phyloP scores from a whole-genome alignment of 2,888 invertebrate genomes.

The Deilephila elpenor region DNA sequence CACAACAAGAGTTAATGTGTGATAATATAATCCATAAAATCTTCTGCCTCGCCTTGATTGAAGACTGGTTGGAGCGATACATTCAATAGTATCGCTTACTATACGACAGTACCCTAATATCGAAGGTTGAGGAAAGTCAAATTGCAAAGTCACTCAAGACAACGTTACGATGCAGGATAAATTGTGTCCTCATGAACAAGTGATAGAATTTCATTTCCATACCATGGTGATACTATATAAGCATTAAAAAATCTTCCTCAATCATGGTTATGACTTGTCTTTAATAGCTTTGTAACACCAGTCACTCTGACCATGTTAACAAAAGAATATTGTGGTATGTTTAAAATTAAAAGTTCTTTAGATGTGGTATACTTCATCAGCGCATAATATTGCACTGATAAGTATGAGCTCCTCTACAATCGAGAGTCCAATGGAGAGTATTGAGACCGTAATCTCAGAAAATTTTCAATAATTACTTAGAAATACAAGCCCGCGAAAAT shows the following conservation, averaged over 20 bases:
- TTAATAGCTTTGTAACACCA: not conserved
- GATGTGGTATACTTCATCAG: too few relatives aligned
- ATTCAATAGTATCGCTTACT: not conserved
- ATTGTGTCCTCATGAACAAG: constrained; percentile 52
- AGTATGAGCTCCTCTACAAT: not conserved
- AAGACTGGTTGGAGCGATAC: not conserved
- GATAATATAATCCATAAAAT: too few relatives aligned
- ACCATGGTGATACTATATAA: constrained; percentile 37
- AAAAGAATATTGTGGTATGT: too few relatives aligned
- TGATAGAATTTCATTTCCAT: constrained; percentile 46
- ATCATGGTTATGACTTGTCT: constrained; percentile 29
- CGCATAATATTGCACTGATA: too few relatives aligned
- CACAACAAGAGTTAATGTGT: too few relatives aligned
- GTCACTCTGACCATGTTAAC: not conserved
- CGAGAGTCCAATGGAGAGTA: not conserved
- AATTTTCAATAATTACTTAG: too few relatives aligned
- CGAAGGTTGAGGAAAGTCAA: constrained; percentile 48
- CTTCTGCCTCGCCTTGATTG: not conserved
- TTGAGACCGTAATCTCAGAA: too few relatives aligned
- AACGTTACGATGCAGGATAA: constrained; percentile 49
- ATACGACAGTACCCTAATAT: constrained; percentile 10
- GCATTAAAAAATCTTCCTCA: constrained; percentile 35
- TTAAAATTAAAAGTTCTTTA: too few relatives aligned
- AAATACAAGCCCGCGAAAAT: too few relatives aligned
- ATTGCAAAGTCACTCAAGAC: constrained; percentile 52